Evolutionary conservation across 2,113 vertebrate species (phyloP).

Genomic region (Brachyhypopomus occidentalis): DNA sequence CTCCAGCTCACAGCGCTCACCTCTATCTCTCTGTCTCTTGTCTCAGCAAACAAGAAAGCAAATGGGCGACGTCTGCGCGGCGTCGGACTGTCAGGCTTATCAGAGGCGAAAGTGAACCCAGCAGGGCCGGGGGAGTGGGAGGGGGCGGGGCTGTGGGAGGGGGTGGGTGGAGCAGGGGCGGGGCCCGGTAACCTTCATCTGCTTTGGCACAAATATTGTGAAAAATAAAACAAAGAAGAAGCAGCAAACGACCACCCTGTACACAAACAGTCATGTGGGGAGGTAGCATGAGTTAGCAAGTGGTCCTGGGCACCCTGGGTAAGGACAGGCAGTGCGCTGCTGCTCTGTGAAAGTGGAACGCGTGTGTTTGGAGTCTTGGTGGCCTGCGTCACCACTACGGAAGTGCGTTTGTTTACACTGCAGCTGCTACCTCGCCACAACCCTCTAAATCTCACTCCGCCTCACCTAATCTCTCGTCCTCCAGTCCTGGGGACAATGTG

Average conservation of each 20-base stretch:
- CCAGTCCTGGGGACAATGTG: not conserved
- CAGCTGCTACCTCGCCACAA: not conserved
- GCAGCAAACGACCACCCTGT: not conserved
- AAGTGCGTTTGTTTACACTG: not conserved
- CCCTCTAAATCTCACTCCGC: not conserved
- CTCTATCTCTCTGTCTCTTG: slow-evolving; percentile 21
- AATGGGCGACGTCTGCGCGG: slow-evolving; percentile 23
- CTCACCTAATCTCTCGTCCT: not conserved
- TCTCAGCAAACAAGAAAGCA: slow-evolving; percentile 29
- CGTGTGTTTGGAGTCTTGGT: not conserved
- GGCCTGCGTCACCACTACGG: not conserved
- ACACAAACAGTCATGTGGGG: not conserved
- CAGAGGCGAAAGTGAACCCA: not conserved
- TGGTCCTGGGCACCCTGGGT: not conserved
- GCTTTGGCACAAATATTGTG: not conserved
- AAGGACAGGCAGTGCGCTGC: not conserved
- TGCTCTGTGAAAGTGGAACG: not conserved
- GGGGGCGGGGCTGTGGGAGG: not conserved
- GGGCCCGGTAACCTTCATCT: not conserved
- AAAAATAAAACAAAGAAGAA: too few relatives aligned
- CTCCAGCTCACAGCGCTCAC: slow-evolving; percentile 3
- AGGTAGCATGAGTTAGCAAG: not conserved
- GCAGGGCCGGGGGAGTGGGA: not conserved
- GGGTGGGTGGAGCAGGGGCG: not conserved
- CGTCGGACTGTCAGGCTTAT: slow-evolving; percentile 19